phyloP scores from a whole-genome alignment of 64 coral and sea anemone species.

The Hydrozoanthus tunicans region DNA sequence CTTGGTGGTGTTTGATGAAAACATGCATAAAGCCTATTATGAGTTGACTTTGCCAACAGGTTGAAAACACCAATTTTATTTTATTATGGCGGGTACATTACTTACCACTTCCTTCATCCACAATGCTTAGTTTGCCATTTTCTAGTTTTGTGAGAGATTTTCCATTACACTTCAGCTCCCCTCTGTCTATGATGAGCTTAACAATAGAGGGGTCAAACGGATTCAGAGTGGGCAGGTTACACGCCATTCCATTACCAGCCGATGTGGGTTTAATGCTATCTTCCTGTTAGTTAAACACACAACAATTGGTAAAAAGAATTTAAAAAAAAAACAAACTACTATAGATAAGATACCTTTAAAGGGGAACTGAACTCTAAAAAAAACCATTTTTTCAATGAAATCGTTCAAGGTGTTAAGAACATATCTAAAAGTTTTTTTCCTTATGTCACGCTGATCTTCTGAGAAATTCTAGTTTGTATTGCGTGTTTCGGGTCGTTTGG shows the following conservation, averaged over 20 bases:
- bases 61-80: no score
- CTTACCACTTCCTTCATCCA: constrained; percentile 30
- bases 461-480: no score
- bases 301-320: no score
- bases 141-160: constrained; percentile 33
- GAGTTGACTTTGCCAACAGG: no score
- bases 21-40: background rate
- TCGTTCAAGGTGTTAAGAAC: no score
- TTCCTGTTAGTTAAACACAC: background rate
- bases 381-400: no score
- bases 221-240: constrained; percentile 26
- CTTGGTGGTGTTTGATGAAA: background rate
- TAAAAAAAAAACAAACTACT: no score
- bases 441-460: no score
- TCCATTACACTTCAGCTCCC: constrained; percentile 18
- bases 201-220: constrained; percentile 52
- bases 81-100: background rate
- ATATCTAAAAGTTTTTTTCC: no score
- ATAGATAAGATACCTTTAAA: no score
- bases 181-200: constrained; percentile 36
- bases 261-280: background rate
- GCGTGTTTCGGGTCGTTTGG: no score
- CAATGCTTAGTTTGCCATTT: constrained; percentile 34
- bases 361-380: no score
- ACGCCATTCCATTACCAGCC: constrained; percentile 17